These are phyloP conservation scores for Pseudochirops cupreus DNA, from an alignment of 2,797 vertebrate genomes.

Conservation along the genomic window DNA sequence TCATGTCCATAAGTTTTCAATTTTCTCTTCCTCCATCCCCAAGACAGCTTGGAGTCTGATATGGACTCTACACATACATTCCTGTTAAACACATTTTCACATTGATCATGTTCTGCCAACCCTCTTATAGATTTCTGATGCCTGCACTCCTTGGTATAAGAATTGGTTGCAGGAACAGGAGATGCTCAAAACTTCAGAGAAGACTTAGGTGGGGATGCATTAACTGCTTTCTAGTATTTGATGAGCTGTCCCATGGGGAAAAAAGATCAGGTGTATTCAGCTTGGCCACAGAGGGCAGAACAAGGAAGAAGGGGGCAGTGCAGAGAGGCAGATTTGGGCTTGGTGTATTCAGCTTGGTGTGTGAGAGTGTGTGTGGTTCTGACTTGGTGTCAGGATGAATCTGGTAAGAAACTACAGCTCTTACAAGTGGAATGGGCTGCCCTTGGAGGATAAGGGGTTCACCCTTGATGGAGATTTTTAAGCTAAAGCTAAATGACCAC, in stretches of 20 bases:
- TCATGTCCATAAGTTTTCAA: no score
- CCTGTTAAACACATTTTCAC: no score
- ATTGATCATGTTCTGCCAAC: neutral
- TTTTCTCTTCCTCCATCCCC: no score
- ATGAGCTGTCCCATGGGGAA: neutral
- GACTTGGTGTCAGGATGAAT: neutral
- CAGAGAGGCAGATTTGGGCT: no score
- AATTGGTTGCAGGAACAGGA: neutral
- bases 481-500: neutral
- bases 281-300: no score
- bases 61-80: no score
- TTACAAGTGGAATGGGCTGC: neutral
- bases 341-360: no score
- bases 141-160: neutral
- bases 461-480: neutral
- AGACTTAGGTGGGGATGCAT: neutral
- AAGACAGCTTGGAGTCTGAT: no score
- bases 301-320: no score
- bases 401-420: neutral
- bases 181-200: neutral
- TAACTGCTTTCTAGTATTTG: neutral
- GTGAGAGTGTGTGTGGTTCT: no score
- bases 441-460: neutral
- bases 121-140: neutral
- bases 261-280: neutral